Evolutionary conservation across 2,797 vertebrate genomes (phyloP).

Genomic region (Pterois miles): DNA sequence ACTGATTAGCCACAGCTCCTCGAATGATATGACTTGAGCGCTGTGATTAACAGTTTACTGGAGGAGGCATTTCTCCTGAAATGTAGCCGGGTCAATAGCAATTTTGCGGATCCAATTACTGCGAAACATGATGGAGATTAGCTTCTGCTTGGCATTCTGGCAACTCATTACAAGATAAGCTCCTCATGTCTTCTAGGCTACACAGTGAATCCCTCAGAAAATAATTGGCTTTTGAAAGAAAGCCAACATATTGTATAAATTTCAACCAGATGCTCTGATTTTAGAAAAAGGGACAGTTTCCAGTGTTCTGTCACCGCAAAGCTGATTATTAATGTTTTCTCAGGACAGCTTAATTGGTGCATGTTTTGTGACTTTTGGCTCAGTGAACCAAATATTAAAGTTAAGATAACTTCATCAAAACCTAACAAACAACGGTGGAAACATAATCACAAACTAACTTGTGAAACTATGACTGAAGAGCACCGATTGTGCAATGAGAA

Average conservation of each 20-base stretch:
- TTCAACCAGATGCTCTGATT: constrained; percentile 46
- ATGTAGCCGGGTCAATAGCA: constrained; percentile 29
- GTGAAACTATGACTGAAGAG: neutral
- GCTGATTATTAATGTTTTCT: constrained; percentile 6
- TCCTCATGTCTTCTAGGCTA: constrained; percentile 9
- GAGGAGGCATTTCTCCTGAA: constrained; percentile 28
- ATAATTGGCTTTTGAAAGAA: constrained; percentile 58
- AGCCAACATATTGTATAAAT: constrained; percentile 49
- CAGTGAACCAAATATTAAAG: neutral
- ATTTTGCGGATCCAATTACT: constrained; percentile 49
- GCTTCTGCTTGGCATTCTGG: constrained; percentile 43
- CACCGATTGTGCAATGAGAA: constrained; percentile 25
- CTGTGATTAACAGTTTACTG: constrained; percentile 53
- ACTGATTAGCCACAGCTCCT: constrained; percentile 54
- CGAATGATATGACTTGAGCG: constrained; percentile 23
- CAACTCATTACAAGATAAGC: constrained; percentile 59
- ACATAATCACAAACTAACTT: neutral
- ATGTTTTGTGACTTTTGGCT: neutral
- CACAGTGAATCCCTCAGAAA: constrained; percentile 31
- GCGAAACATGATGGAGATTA: constrained; percentile 50
- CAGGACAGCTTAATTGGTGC: neutral
- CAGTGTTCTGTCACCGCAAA: constrained; percentile 3
- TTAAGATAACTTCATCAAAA: neutral
- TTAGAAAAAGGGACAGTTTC: neutral
- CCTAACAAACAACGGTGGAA: neutral